A percentile compares a stretch with the other conserved stretches of the same genome.
Evolutionary conservation across 2,888 invertebrate genomes (phyloP).

Genomic region (Rotaria sp.): DNA sequence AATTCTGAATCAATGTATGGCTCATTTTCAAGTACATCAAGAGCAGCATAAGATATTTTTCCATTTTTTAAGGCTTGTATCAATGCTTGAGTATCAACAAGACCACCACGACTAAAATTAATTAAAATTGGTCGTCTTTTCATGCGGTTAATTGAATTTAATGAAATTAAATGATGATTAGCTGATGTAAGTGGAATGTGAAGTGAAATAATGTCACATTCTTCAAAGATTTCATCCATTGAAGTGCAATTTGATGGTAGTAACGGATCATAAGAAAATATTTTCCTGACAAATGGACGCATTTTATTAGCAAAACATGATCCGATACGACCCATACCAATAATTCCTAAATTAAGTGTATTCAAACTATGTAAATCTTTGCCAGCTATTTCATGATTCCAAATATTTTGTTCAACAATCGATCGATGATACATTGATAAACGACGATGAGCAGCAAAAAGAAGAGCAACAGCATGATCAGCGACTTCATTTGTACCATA

Average conservation of each 20-base stretch:
- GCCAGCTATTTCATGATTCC: not conserved
- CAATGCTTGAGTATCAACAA: conserved; percentile 36
- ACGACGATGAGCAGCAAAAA: conserved; percentile 21
- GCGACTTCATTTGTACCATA: conserved; percentile 35
- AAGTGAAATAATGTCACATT: conserved; percentile 35
- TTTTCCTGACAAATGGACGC: conserved; percentile 23
- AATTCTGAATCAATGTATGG: not conserved
- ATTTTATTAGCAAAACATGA: conserved; percentile 29
- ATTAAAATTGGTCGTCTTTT: conserved; percentile 30
- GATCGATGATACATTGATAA: not conserved
- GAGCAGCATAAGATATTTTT: conserved; percentile 32
- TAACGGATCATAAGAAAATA: conserved; percentile 31
- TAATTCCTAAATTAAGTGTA: conserved; percentile 31
- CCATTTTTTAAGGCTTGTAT: conserved; percentile 31
- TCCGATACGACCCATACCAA: conserved; percentile 37
- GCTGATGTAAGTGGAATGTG: conserved; percentile 33
- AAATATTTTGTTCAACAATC: not conserved
- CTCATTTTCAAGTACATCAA: conserved; percentile 38
- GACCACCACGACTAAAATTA: conserved; percentile 35
- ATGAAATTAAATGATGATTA: conserved; percentile 34
- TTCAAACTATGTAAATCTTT: not conserved
- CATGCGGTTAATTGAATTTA: conserved; percentile 31
- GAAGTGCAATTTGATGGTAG: not conserved
- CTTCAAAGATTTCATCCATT: conserved; percentile 28
- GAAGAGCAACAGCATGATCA: conserved; percentile 33